Percentiles rank a stretch among this genome's conserved stretches.
These are phyloP conservation scores for Tigriopus japonicus DNA, from an alignment of 1,140 invertebrate genomes.

Conservation along the genomic window DNA sequence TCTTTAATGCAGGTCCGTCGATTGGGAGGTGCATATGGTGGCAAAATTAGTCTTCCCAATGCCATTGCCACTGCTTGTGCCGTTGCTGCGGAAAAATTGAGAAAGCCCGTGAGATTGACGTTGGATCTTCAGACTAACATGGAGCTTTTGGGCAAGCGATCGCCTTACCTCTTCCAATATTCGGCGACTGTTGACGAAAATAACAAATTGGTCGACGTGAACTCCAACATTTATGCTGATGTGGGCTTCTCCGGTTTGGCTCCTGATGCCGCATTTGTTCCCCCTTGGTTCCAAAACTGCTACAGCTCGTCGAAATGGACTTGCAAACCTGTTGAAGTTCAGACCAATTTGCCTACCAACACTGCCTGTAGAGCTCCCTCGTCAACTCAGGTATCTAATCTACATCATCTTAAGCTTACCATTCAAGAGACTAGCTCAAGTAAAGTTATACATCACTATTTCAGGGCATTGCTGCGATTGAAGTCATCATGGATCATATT, in stretches of 20 bases:
- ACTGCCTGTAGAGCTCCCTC: slow-evolving; percentile 39
- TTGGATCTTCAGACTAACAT: slow-evolving; percentile 37
- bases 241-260: neutral
- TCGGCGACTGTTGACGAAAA: slow-evolving; percentile 29
- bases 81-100: slow-evolving; percentile 23
- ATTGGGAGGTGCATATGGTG: slow-evolving; percentile 27
- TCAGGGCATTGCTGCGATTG: slow-evolving; percentile 33
- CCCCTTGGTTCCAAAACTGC: slow-evolving; percentile 27
- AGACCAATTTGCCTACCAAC: slow-evolving; percentile 40
- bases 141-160: slow-evolving; percentile 41
- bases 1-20: slow-evolving; percentile 17
- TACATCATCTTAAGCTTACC: too few species aligned
- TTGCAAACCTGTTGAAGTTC: slow-evolving; percentile 31
- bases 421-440: too few species aligned
- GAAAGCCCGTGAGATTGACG: slow-evolving; percentile 20
- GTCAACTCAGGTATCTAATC: slow-evolving; percentile 30
- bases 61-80: slow-evolving; percentile 21
- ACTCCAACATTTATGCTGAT: neutral
- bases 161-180: slow-evolving; percentile 36
- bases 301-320: slow-evolving; percentile 29
- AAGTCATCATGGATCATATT: slow-evolving; percentile 64
- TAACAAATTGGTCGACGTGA: neutral
- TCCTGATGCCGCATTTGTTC: too few species aligned
- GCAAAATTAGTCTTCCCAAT: slow-evolving; percentile 20
- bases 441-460: too few species aligned